Percentiles rank a stretch among this genome's conserved stretches.
Evolutionary conservation across 2,113 vertebrate genomes (phyloP).

Genomic region (Megaptera novaeangliae): DNA sequence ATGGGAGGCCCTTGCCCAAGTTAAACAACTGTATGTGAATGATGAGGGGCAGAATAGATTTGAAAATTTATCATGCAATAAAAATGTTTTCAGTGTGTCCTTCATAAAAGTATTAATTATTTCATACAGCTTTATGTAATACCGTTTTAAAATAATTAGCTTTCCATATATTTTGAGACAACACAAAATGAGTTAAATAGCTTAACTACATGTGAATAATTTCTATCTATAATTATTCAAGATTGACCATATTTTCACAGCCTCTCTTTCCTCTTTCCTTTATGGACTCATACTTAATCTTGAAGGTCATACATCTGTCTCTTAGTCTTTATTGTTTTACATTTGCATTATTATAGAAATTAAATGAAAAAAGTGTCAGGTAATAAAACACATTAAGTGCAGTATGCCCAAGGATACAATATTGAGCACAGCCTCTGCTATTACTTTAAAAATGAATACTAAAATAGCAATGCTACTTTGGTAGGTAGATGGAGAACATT

Average conservation of each 20-base stretch:
- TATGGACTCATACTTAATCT: background rate
- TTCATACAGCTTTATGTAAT: background rate
- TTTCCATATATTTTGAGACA: background rate
- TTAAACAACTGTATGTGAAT: background rate
- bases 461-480: background rate
- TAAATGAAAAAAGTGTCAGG: background rate
- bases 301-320: background rate
- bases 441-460: conserved; percentile 15
- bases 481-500: background rate
- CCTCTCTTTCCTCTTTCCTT: background rate
- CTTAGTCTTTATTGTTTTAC: background rate
- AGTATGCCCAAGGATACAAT: background rate
- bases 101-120: background rate
- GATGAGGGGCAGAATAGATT: background rate
- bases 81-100: background rate
- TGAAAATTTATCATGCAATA: background rate
- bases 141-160: background rate
- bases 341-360: background rate
- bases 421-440: background rate
- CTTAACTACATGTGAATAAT: background rate
- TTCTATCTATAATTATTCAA: background rate
- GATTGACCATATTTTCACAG: background rate
- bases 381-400: background rate
- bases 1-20: background rate
- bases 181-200: background rate